These are phyloP conservation scores for Steinernema feltiae DNA, from an alignment of 1,140 invertebrate genomes.

Conservation along the genomic window DNA sequence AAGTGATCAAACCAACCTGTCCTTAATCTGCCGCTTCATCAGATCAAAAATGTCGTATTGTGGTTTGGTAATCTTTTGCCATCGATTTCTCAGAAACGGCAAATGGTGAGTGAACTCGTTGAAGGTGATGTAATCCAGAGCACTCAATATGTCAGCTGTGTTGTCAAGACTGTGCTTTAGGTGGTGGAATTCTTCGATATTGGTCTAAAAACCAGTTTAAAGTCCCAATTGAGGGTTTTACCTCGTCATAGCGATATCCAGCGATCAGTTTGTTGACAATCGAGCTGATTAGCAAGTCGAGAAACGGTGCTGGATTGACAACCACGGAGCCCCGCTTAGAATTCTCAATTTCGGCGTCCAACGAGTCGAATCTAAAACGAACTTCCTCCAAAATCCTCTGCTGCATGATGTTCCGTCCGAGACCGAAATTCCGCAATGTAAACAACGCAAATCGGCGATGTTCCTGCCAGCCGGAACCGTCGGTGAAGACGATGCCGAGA, in stretches of 20 bases:
- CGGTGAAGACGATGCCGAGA: slow-evolving; percentile 18
- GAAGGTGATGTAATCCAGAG: slow-evolving; percentile 5
- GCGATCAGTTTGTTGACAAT: slow-evolving; percentile 23
- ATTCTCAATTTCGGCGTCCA: slow-evolving; percentile 9
- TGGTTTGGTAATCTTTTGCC: slow-evolving; percentile 38
- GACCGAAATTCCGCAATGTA: slow-evolving; percentile 25
- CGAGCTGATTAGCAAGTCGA: slow-evolving; percentile 25
- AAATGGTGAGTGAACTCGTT: not conserved
- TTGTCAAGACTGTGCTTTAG: slow-evolving; percentile 7
- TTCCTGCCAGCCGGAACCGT: slow-evolving; percentile 29
- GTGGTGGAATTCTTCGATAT: slow-evolving; percentile 23
- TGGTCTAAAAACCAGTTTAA: not conserved
- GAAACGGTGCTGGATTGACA: slow-evolving; percentile 4
- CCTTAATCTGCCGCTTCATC: slow-evolving; percentile 17
- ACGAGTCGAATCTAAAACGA: not conserved
- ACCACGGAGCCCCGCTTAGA: not conserved
- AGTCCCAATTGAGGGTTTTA: not conserved
- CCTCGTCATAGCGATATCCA: not conserved
- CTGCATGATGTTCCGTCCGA: slow-evolving; percentile 36
- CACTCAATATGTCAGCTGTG: not conserved
- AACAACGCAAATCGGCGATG: slow-evolving; percentile 30
- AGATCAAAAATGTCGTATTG: slow-evolving; percentile 31
- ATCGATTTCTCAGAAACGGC: not conserved
- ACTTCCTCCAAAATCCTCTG: slow-evolving; percentile 28
- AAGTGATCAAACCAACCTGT: no score